phyloP scores from a whole-genome alignment of 2,113 vertebrate genomes.

The Barnardius zonarius region DNA sequence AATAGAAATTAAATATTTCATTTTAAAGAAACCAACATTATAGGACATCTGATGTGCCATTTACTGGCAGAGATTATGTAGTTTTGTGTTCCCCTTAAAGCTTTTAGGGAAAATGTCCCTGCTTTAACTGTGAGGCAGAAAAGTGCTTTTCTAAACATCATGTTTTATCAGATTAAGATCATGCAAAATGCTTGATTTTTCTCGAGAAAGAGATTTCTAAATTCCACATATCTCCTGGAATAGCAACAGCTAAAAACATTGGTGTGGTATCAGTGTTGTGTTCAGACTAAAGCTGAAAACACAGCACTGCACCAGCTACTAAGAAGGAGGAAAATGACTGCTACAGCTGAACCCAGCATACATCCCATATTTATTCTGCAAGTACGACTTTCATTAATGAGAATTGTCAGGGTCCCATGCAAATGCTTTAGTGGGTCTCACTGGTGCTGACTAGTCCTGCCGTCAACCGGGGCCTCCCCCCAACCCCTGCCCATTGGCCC shows the following conservation, averaged over 20 bases:
- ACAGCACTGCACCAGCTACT: not conserved
- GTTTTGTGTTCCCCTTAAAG: not conserved
- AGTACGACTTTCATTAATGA: not conserved
- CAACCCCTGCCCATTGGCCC: not conserved
- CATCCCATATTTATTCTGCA: not conserved
- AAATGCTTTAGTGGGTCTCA: not conserved
- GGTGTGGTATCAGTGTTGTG: not conserved
- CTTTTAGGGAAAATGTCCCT: not conserved
- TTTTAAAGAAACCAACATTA: not conserved
- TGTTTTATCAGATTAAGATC: not conserved
- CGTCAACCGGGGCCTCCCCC: rapidly evolving
- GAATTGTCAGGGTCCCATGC: not conserved
- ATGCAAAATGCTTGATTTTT: not conserved
- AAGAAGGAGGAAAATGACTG: not conserved
- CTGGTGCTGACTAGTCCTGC: not conserved
- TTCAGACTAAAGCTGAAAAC: not conserved
- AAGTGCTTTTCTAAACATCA: not conserved
- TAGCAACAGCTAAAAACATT: not conserved
- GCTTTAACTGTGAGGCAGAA: not conserved
- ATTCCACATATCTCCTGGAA: not conserved
- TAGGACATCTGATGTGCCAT: not conserved
- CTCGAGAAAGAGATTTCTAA: not conserved
- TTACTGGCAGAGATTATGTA: not conserved
- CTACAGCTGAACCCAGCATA: not conserved
- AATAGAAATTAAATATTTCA: not conserved